Percentiles rank a stretch among this genome's conserved stretches.
Conservation (phyloP, 2,797 vertebrate species). For the Sciurus carolinensis region DNA sequence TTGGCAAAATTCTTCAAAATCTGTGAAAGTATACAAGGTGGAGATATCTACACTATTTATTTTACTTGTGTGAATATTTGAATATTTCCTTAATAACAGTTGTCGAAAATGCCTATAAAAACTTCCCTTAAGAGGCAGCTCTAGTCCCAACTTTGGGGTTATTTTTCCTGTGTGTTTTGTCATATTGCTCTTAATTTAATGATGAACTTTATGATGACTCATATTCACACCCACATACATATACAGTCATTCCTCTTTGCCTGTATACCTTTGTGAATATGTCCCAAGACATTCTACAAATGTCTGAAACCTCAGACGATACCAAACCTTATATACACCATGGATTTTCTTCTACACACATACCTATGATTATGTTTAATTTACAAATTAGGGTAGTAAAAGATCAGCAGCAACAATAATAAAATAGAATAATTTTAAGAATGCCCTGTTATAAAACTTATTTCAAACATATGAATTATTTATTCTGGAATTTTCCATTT, state of each 20-base stretch:
- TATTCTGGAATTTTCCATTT: neutral
- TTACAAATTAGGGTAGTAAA: neutral
- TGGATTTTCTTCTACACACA: neutral
- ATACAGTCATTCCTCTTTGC: neutral
- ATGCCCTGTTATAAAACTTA: neutral
- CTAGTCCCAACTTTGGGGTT: neutral
- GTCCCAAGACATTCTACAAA: too few species aligned
- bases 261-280: neutral
- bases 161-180: neutral
- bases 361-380: neutral
- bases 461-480: neutral
- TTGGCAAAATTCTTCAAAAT: neutral
- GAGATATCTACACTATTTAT: neutral
- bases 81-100: neutral
- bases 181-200: neutral
- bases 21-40: neutral
- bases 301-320: neutral
- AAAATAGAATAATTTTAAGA: neutral
- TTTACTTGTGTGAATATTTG: conserved; percentile 33
- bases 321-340: neutral
- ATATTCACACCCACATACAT: neutral
- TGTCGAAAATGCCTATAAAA: neutral
- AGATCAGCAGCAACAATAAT: neutral
- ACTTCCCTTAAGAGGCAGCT: neutral
- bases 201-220: neutral